These are phyloP conservation scores for Epizoanthus illoricatus DNA, from an alignment of 92 coral and sea anemone species.

Conservation along the genomic window DNA sequence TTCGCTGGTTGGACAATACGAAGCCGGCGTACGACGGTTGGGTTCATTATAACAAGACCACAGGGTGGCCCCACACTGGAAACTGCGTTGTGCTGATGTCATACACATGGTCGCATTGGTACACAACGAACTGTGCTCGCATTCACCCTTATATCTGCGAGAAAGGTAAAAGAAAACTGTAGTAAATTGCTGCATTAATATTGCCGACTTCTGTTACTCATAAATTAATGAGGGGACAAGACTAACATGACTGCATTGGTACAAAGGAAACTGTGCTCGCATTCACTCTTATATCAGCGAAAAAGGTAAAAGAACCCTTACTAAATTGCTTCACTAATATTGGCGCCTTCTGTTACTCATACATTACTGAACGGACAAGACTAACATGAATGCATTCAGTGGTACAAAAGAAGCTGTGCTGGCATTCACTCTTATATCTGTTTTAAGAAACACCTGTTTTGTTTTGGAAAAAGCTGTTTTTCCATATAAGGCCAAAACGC, in stretches of 20 bases:
- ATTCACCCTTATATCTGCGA: constrained; percentile 23
- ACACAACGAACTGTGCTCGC: background rate
- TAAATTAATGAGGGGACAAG: too few species aligned
- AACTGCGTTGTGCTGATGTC: background rate
- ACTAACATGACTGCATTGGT: background rate
- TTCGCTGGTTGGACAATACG: constrained; percentile 31
- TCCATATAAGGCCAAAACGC: too few species aligned
- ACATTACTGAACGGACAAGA: too few species aligned
- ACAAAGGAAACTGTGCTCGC: background rate
- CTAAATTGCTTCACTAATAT: too few species aligned
- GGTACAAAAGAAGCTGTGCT: background rate
- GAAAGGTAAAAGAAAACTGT: background rate
- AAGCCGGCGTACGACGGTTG: background rate
- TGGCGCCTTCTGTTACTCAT: too few species aligned
- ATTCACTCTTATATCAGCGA: constrained; percentile 11
- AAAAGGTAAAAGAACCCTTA: background rate
- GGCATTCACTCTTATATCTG: constrained; percentile 3
- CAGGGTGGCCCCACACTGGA: constrained; percentile 20
- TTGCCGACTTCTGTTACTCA: too few species aligned
- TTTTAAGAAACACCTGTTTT: too few species aligned
- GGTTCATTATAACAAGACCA: constrained; percentile 15
- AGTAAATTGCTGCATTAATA: too few species aligned
- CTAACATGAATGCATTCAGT: background rate
- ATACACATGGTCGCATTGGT: background rate
- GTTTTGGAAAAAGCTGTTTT: too few species aligned